These are phyloP conservation scores for Pantelozetes paolii DNA, from an alignment of 2,888 invertebrate species.

Conservation along the genomic window DNA sequence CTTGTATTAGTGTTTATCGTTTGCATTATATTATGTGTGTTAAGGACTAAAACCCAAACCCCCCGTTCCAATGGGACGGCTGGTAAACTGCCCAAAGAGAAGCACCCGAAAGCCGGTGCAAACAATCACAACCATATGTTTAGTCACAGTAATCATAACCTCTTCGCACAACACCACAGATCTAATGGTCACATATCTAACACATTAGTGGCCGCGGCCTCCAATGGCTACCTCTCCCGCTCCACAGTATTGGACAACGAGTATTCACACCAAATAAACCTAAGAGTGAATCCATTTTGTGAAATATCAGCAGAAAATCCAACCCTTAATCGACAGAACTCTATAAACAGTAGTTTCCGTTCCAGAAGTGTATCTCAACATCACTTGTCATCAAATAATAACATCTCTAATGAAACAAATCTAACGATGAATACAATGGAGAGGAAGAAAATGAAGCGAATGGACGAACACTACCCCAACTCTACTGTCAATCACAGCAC, in stretches of 20 bases:
- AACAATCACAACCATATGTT: slow-evolving; percentile 37
- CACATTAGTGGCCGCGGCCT: slow-evolving; percentile 17
- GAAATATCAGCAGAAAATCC: slow-evolving; percentile 24
- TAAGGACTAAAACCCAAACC: slow-evolving; percentile 34
- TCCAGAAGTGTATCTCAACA: slow-evolving; percentile 3
- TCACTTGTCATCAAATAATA: slow-evolving; percentile 7
- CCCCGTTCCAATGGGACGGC: slow-evolving; percentile 19
- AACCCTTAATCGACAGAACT: slow-evolving; percentile 34
- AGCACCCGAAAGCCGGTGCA: slow-evolving; percentile 24
- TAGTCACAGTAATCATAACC: slow-evolving; percentile 29
- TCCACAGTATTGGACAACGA: background rate
- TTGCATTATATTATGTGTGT: slow-evolving; percentile 33
- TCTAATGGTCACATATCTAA: slow-evolving; percentile 36
- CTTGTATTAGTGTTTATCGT: slow-evolving; percentile 38
- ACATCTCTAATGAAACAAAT: background rate
- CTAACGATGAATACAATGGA: slow-evolving; percentile 35
- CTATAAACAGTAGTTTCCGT: slow-evolving; percentile 19
- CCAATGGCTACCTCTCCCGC: slow-evolving; percentile 18
- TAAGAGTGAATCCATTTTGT: slow-evolving; percentile 45
- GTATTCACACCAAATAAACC: slow-evolving; percentile 39
- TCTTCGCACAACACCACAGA: slow-evolving; percentile 27
- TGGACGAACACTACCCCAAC: background rate
- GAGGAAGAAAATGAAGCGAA: slow-evolving; percentile 26
- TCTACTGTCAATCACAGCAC: slow-evolving; percentile 9
- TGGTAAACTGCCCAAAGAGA: slow-evolving; percentile 20